phyloP scores from a whole-genome alignment of 2,888 invertebrate species.

The Oligia latruncula region DNA sequence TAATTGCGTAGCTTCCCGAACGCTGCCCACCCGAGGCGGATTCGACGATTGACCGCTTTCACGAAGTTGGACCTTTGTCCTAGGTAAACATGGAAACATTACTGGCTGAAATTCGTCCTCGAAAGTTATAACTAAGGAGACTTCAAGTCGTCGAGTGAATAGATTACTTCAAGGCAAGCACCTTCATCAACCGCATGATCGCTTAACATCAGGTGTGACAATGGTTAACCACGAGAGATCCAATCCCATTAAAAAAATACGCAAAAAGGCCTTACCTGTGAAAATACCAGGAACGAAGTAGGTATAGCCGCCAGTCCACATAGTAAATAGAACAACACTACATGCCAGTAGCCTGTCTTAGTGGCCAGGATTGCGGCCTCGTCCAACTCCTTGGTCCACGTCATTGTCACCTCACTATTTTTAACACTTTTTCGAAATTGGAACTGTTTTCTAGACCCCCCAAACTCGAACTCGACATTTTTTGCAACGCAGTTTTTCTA shows the following conservation, averaged over 20 bases:
- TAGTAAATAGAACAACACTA: slow-evolving; percentile 91
- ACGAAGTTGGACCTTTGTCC: too few relatives aligned
- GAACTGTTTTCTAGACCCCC: slow-evolving; percentile 8
- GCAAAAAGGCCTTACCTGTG: slow-evolving; percentile 86
- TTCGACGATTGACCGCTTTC: too few relatives aligned
- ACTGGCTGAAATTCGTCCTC: background rate
- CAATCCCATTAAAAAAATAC: background rate
- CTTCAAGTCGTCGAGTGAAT: background rate
- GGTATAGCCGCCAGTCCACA: slow-evolving; percentile 92
- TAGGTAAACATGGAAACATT: background rate
- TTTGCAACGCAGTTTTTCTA: slow-evolving; percentile 17
- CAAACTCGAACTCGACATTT: slow-evolving; percentile 36
- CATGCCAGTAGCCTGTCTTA: slow-evolving; percentile 91
- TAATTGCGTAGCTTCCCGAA: too few relatives aligned
- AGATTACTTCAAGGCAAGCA: slow-evolving; percentile 3
- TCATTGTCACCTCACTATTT: slow-evolving; percentile 74
- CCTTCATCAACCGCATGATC: slow-evolving; percentile 25
- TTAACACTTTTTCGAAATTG: slow-evolving; percentile 39
- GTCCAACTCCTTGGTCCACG: slow-evolving; percentile 89
- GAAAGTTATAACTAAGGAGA: background rate
- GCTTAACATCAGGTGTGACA: slow-evolving; percentile 28
- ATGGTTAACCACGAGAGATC: slow-evolving; percentile 32
- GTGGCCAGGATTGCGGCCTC: slow-evolving; percentile 91
- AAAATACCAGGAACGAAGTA: slow-evolving; percentile 92
- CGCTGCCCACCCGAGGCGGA: too few relatives aligned